Conservation (phyloP, 2,888 invertebrate species). For the Craniophora ligustri region DNA sequence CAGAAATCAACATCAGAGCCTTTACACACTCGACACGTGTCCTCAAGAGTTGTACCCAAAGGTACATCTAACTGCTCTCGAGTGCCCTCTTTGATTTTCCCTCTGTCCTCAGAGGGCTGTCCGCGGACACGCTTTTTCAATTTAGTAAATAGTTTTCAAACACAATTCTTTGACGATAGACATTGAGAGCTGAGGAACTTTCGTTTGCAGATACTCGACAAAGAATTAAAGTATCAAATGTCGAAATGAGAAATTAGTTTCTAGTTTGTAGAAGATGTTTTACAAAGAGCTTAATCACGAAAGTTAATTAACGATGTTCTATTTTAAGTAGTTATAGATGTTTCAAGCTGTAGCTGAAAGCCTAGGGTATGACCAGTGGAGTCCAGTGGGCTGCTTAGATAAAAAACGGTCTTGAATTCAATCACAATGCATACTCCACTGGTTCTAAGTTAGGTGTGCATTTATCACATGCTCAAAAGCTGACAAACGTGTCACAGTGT, state of each 20-base stretch:
- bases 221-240: constrained; percentile 23
- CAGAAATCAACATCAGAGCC: constrained; percentile 36
- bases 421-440: too few relatives aligned
- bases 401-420: too few relatives aligned
- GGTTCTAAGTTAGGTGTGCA: too few relatives aligned
- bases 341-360: too few relatives aligned
- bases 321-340: too few relatives aligned
- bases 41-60: constrained; percentile 53
- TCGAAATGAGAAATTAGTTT: constrained; percentile 9
- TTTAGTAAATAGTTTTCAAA: constrained; percentile 77
- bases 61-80: constrained; percentile 58
- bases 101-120: constrained; percentile 67
- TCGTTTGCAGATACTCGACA: constrained; percentile 4
- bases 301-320: background rate
- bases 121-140: constrained; percentile 79
- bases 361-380: too few relatives aligned
- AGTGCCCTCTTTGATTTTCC: constrained; percentile 76
- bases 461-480: too few relatives aligned
- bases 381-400: too few relatives aligned
- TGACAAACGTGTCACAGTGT: too few relatives aligned
- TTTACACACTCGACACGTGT: constrained; percentile 52
- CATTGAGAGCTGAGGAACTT: constrained; percentile 23
- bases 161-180: constrained; percentile 52
- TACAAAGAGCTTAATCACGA: constrained; percentile 10
- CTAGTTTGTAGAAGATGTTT: constrained; percentile 1